These are phyloP conservation scores for Agonopterix heracliana DNA, from an alignment of 2,888 invertebrate genomes.

Conservation along the genomic window DNA sequence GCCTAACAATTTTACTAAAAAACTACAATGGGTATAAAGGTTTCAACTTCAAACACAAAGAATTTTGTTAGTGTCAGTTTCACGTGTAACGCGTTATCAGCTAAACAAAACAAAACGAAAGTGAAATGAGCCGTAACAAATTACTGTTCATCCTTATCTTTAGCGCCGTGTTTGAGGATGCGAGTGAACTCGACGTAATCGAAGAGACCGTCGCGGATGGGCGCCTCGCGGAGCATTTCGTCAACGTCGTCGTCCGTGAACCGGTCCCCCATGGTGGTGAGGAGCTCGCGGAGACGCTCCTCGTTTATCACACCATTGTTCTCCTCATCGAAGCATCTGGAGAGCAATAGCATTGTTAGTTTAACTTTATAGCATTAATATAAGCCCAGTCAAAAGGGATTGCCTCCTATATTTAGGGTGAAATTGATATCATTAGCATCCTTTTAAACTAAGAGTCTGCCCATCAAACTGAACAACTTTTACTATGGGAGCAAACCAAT, in stretches of 20 bases:
- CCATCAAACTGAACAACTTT: too few species aligned
- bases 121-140: neutral
- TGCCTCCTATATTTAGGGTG: too few species aligned
- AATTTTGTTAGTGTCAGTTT: too few species aligned
- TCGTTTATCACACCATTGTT: constrained; percentile 94
- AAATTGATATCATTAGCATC: too few species aligned
- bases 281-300: constrained; percentile 94
- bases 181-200: constrained; percentile 99
- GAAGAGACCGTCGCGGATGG: constrained; percentile 95
- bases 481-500: too few species aligned
- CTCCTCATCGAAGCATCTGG: constrained; percentile 96
- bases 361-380: too few species aligned
- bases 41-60: too few species aligned
- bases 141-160: constrained; percentile 97
- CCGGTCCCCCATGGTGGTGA: constrained; percentile 98
- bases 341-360: neutral
- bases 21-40: too few species aligned
- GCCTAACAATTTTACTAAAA: too few species aligned
- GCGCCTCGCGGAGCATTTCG: constrained; percentile 99
- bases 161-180: constrained; percentile 98
- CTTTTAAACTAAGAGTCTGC: too few species aligned
- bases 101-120: neutral
- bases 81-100: too few species aligned
- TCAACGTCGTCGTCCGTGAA: constrained; percentile 99
- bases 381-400: too few species aligned